A percentile compares a stretch with the other conserved stretches of the same genome.
Evolutionary conservation across 2,113 vertebrate genomes (phyloP).

Genomic region (Octodon degus): DNA sequence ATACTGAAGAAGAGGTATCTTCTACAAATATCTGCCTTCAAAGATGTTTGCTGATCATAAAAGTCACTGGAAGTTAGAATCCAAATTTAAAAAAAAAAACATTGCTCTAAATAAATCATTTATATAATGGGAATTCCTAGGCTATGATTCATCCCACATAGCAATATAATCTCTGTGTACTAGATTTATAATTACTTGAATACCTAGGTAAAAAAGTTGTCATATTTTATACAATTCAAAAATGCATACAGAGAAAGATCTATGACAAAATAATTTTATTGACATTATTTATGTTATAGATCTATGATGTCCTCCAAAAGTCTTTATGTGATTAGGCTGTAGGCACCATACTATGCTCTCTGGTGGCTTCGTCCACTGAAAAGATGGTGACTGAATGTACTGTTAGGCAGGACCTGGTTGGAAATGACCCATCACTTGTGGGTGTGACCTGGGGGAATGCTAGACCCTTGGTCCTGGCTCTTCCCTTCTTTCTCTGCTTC

Average conservation of each 20-base stretch:
- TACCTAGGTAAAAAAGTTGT: neutral
- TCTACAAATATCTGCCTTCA: slow-evolving; percentile 1
- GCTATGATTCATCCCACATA: slow-evolving; percentile 27
- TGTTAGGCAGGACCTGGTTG: neutral
- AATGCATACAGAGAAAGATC: neutral
- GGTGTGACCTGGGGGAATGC: neutral
- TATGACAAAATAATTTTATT: slow-evolving; percentile 20
- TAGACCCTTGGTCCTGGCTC: neutral
- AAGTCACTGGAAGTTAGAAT: neutral
- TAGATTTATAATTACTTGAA: slow-evolving; percentile 29
- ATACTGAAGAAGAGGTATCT: neutral
- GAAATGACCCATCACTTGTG: neutral
- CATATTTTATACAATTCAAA: neutral
- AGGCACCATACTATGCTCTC: neutral
- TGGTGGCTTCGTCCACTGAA: neutral
- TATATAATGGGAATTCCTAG: neutral
- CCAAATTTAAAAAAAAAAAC: neutral
- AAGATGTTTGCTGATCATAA: neutral
- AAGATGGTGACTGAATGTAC: neutral
- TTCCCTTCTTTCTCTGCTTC: neutral
- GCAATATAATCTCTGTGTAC: neutral
- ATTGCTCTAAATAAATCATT: neutral
- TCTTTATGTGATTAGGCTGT: neutral
- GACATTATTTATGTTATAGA: neutral
- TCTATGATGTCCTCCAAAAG: neutral